Evolutionary conservation across 2,888 invertebrate species (phyloP), one percentile per base, ranked within the genome.

Genomic region (Coleophora deauratella): DNA sequence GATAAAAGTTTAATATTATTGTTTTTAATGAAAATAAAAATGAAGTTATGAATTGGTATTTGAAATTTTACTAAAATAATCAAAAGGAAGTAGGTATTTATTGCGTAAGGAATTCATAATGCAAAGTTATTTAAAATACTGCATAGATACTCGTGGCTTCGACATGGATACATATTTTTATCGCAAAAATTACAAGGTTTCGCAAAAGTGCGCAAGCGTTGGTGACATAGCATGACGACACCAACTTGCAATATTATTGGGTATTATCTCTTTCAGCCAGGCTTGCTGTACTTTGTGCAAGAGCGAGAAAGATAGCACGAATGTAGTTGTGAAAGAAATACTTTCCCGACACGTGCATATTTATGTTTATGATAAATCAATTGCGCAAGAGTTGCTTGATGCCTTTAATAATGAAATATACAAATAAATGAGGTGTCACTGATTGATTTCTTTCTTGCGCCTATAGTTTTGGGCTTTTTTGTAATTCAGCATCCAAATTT

Each of bases 141-240:
- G n/a, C 33, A 9, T 11, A 27, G 11, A 8, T 36, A 27, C 38
- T 12, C 3, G 21, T 21, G 21, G 21, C 21, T 21, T n/a, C 14
- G 33, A 15, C 33, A 36, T 36, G 35, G 33, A 31, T 33, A 35
- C 30, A 41, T 34, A 44, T 50, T 48, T 41, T 41, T 45, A 46
- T 49, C 44, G 42, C 49, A 50, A 47, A 40, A 49, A 39, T 35
- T 34, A 15, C 1, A 11, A 43, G 38, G 50, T 54, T 54, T 54
- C 55, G 47, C 57, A 50, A 52, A 57, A 49, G 49, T 54, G 51
- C 55, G 59, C 60, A 70, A 69, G 50, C 35, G 47, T 31, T 45
- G 50, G 59, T 55, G 61, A 57, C 61, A 54, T 54, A 54, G 47
- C 44, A 52, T 70, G 65, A 62, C 62, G 62, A 62, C 62, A 68